Conservation (phyloP, 1,140 invertebrate species). For the Drosophila subpulchrella region DNA sequence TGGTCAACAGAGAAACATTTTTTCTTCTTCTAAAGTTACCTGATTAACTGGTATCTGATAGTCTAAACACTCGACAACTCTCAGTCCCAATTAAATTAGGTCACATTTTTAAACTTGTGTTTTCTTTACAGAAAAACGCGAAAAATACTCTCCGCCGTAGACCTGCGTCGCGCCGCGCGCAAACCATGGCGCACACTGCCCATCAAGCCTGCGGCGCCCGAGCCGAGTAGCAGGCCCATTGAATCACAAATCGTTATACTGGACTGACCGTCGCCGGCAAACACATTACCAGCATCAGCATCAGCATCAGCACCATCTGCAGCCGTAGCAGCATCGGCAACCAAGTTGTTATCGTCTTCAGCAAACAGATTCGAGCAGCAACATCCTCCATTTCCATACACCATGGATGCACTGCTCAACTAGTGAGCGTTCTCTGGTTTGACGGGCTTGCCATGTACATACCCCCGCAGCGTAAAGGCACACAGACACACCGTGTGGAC, state of each 20-base stretch:
- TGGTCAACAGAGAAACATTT: too few relatives aligned
- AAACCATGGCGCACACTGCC: conserved; percentile 93
- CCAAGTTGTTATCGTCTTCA: conserved; percentile 69
- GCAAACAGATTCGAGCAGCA: conserved; percentile 73
- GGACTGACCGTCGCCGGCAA: conserved; percentile 87
- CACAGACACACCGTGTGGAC: conserved; percentile 10
- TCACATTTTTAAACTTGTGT: too few relatives aligned
- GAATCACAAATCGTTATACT: conserved; percentile 89
- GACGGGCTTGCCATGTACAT: conserved; percentile 80
- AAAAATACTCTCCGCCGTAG: conserved; percentile 91
- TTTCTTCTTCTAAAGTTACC: too few relatives aligned
- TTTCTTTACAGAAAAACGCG: conserved; percentile 94
- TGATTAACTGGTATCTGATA: too few relatives aligned
- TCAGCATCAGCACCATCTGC: conserved; percentile 36
- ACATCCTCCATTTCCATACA: conserved; percentile 86
- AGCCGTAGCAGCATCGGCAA: conserved; percentile 43
- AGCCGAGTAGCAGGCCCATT: conserved; percentile 80
- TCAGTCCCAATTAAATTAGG: too few relatives aligned
- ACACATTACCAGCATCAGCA: conserved; percentile 47
- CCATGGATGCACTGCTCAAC: conserved; percentile 88
- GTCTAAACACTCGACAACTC: too few relatives aligned
- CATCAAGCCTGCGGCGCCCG: conserved; percentile 65
- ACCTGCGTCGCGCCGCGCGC: conserved; percentile 94
- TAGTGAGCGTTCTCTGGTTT: conserved; percentile 79
- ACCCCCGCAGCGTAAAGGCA: conserved; percentile 45